Evolutionary conservation across 2,113 vertebrate species (phyloP).

Genomic region (Todiramphus saurophagus): DNA sequence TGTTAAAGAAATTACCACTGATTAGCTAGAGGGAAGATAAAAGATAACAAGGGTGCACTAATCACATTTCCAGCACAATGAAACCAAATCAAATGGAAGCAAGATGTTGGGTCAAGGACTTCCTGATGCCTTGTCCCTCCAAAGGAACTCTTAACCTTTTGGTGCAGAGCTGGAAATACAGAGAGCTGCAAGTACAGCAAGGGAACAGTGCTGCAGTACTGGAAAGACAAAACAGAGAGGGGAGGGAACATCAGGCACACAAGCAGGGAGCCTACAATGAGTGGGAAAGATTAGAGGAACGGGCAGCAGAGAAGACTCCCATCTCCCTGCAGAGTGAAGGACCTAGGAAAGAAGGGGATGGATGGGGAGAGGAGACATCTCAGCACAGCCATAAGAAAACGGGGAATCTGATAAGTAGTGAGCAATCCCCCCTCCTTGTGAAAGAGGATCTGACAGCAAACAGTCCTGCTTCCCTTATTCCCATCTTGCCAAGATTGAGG

Average conservation of each 20-base stretch:
- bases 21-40: constrained; percentile 22
- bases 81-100: not conserved
- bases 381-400: not conserved
- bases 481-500: not conserved
- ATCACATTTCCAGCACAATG: constrained; percentile 26
- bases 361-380: not conserved
- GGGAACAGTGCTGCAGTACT: not conserved
- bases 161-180: not conserved
- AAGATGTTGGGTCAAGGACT: constrained; percentile 12
- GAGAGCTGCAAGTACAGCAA: not conserved
- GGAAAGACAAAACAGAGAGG: not conserved
- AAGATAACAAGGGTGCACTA: constrained; percentile 22
- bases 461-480: not conserved
- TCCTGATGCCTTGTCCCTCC: not conserved
- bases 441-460: not conserved
- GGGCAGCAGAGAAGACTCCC: not conserved
- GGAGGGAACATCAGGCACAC: not conserved
- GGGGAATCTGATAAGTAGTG: not conserved
- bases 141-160: not conserved
- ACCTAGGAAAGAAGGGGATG: not conserved
- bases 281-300: not conserved
- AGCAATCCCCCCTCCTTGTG: not conserved
- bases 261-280: not conserved
- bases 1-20: constrained; percentile 45
- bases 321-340: not conserved